Base-by-base conservation (phyloP, 2,888 invertebrate species). In the Protophormia terraenovae region DNA sequence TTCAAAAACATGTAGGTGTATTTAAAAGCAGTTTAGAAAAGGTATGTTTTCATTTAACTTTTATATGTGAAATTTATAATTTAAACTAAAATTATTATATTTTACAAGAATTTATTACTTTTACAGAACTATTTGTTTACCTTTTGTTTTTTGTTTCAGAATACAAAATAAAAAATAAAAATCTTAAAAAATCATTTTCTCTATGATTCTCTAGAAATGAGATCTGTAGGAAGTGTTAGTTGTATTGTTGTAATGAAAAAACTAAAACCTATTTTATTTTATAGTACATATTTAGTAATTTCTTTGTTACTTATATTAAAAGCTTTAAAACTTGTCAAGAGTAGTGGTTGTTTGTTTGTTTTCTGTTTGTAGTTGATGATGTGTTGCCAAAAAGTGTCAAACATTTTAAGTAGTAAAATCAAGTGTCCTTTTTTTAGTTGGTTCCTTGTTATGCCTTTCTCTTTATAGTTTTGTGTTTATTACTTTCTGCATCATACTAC, bases 331-430 rank as follows among this genome's bases (percentile, higher is more conserved):
- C 32, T 67, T 58, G n/a, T 16, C 53, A 24, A 58, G 32, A 66
- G 66, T 45, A 64, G 72, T 45, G 29, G 60, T 53, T 35, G 64
- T 64, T 58, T 41, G 72, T 45, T n/a, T 24, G 32, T 27, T 62
- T 50, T 62, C 29, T 60, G n/a, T 38, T 24, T 77, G 66, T 67
- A 79, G 78, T 76, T 86, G 86, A 79, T 76, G 86, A 84, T 86
- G 83, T 87, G 87, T 88, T 88, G 89, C 90, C 89, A 88, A 89
- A 90, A 91, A 91, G 91, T 91, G 91, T 91, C 91, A 91, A 91
- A 90, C 91, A 91, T 91, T 91, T 89, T 90, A 91, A 91, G 90
- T 91, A 91, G 91, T 91, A 90, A 91, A 91, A 91, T 91, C 91
- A 91, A 91, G 90, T 91, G 90, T 90, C 89, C 90, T 89, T 91